Base-by-base conservation (phyloP, 2,113 vertebrate genomes). In the Cyphomyrus discorhynchus region DNA sequence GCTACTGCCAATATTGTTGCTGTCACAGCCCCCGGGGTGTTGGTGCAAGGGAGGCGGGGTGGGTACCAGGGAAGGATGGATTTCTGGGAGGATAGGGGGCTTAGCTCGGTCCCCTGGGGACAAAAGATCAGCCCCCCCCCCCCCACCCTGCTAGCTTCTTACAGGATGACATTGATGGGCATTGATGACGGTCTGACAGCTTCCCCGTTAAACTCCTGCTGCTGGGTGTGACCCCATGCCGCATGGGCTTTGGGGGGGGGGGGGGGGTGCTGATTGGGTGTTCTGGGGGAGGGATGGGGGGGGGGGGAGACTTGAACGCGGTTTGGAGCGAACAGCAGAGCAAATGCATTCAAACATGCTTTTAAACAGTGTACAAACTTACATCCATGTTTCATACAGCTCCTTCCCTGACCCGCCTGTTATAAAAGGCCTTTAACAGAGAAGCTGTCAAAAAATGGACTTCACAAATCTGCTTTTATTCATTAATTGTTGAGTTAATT, bases 1-100 rank as follows among this genome's bases (percentile, higher is more conserved):
- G 92, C 91, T 92, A 91, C 91, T 92, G 92, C 92, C 93, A 93
- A 92, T 92, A 93, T 93, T 92, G 93, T 93, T 92, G 91, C 92
- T 93, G 92, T 93, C 93, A 92, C 70, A 89, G 91, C 92, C 92
- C 92, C 93, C 82, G 83, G 92, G 91, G 92, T 87, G 84, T 92
- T 89, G 91, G 35, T 89, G 91, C 90, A 91, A 91, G 90, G 92
- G 92, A 77, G 35, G 70, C 27, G 31, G 70, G 70, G 70, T 31
- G 89, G 87, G 66, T 89, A 89, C 88, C 83, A 89, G 88, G 90
- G 88, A 88, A 89, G 91, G 91, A 74, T 87, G 88, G 88, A 66
- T 89, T 56, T 87, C 50, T 88, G 90, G 88, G 53, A 84, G 89
- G 86, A 82, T 53, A 56, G 89, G 80, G 90, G 89, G 90, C 91